Conservation (phyloP, 2,888 invertebrate genomes). For the Epiblema foenella region DNA sequence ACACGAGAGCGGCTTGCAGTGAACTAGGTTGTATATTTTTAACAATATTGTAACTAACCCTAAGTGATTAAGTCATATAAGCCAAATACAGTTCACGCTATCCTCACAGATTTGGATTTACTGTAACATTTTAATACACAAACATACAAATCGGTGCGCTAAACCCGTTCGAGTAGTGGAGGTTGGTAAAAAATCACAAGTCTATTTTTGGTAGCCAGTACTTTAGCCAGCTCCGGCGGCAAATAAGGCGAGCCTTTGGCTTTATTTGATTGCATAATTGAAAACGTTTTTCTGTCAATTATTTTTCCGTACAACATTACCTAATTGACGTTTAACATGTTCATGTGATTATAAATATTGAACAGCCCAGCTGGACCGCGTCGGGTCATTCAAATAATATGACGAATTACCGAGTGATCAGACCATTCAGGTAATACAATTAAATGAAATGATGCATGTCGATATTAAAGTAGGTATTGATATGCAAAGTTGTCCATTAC, state of each 20-base stretch:
- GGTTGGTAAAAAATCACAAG: constrained; percentile 56
- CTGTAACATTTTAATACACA: constrained; percentile 59
- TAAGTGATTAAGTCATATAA: constrained; percentile 56
- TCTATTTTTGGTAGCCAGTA: constrained; percentile 59
- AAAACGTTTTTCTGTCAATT: constrained; percentile 75
- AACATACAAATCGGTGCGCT: constrained; percentile 56
- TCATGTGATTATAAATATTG: constrained; percentile 69
- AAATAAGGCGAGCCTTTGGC: constrained; percentile 63
- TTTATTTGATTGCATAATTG: constrained; percentile 74
- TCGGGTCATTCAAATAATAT: constrained; percentile 42
- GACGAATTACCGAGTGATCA: constrained; percentile 59
- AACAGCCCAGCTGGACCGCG: constrained; percentile 51
- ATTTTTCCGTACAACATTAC: constrained; percentile 68
- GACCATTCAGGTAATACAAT: constrained; percentile 77
- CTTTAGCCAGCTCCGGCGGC: constrained; percentile 53
- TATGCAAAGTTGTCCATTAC: constrained; percentile 79
- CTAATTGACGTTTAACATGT: constrained; percentile 77
- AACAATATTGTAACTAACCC: constrained; percentile 55
- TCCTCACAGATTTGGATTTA: constrained; percentile 50
- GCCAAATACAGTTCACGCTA: constrained; percentile 54
- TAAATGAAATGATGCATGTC: constrained; percentile 83
- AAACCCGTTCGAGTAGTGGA: constrained; percentile 51
- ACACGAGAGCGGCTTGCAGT: constrained; percentile 57
- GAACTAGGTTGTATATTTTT: constrained; percentile 66
- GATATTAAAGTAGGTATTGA: constrained; percentile 81